Evolutionary conservation across 2,888 invertebrate species (phyloP).

Genomic region (Petrolisthes manimaculis): DNA sequence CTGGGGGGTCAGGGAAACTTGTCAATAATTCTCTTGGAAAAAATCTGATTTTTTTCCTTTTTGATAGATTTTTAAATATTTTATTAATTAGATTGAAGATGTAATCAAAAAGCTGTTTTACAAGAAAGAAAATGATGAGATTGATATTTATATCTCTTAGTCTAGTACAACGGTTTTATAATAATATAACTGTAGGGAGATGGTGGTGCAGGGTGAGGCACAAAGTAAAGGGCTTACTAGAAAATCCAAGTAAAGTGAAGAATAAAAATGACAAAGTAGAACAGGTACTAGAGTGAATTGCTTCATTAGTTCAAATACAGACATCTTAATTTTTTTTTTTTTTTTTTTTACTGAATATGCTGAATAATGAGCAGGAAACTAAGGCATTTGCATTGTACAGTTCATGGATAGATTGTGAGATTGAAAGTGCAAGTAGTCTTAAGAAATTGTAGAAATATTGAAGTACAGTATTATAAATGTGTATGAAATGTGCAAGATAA

Average conservation of each 20-base stretch:
- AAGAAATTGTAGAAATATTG: neutral
- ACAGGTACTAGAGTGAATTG: neutral
- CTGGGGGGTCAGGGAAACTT: neutral
- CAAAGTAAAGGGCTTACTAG: too few species aligned
- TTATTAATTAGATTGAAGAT: neutral
- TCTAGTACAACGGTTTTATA: conserved; percentile 38
- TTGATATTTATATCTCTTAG: conserved; percentile 49
- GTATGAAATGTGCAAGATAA: too few species aligned
- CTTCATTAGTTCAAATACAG: neutral
- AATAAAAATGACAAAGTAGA: neutral
- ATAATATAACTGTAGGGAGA: conserved; percentile 16
- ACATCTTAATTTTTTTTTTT: neutral
- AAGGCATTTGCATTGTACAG: too few species aligned
- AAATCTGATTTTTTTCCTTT: conserved; percentile 10
- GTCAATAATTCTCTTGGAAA: neutral
- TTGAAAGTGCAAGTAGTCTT: neutral
- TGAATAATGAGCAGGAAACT: too few species aligned
- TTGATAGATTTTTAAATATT: neutral
- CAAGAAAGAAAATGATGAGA: conserved; percentile 17
- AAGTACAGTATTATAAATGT: too few species aligned
- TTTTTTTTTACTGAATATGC: neutral
- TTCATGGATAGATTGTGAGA: too few species aligned
- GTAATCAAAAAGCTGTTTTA: conserved; percentile 47
- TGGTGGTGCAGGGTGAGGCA: conserved; percentile 8
- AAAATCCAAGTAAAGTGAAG: neutral